These are phyloP conservation scores for Yponomeuta cagnagella DNA, from an alignment of 2,888 invertebrate genomes.

Conservation along the genomic window DNA sequence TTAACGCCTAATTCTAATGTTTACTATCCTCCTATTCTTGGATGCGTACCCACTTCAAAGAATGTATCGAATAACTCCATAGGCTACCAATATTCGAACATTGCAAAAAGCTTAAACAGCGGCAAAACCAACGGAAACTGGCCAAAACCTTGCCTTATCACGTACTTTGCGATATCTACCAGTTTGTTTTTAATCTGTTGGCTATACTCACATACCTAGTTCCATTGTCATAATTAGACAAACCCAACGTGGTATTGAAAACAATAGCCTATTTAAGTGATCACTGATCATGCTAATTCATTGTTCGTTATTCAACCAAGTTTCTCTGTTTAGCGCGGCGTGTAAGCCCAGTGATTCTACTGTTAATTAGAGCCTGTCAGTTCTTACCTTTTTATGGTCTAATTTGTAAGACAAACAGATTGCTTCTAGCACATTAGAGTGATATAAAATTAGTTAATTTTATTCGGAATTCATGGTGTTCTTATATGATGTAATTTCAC, in stretches of 20 bases:
- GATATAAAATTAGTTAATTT: not conserved
- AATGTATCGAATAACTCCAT: too few relatives aligned
- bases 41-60: too few relatives aligned
- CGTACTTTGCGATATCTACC: not conserved
- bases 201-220: not conserved
- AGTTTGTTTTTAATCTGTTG: not conserved
- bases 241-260: not conserved
- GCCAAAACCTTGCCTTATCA: not conserved
- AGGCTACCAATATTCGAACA: too few relatives aligned
- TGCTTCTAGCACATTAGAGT: not conserved
- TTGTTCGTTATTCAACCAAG: not conserved
- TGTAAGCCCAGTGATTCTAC: not conserved
- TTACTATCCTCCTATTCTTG: too few relatives aligned
- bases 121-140: too few relatives aligned
- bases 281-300: conserved; percentile 6
- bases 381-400: not conserved
- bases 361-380: not conserved
- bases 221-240: not conserved
- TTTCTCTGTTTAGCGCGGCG: not conserved
- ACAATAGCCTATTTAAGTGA: conserved; percentile 5
- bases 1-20: too few relatives aligned
- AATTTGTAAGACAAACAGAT: not conserved
- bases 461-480: too few relatives aligned
- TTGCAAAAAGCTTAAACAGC: too few relatives aligned
- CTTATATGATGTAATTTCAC: too few relatives aligned